A percentile compares a stretch with the other conserved stretches of the same genome.
phyloP scores from a whole-genome alignment of 2,888 invertebrate genomes.

The Tetanocera ferruginea region DNA sequence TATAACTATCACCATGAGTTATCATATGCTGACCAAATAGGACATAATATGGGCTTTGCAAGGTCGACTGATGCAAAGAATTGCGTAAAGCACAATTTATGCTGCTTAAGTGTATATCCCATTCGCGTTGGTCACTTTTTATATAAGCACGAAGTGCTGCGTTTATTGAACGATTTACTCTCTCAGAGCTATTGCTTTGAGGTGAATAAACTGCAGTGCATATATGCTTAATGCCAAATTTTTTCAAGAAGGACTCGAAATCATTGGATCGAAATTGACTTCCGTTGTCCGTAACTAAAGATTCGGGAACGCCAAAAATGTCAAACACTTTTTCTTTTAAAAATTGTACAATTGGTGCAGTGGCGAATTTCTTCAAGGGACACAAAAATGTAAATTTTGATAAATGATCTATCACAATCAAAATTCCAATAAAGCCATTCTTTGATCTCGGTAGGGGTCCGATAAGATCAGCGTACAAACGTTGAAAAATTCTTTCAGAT shows the following conservation, averaged over 20 bases:
- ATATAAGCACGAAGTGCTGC: conserved; percentile 11
- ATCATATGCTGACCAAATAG: conserved; percentile 28
- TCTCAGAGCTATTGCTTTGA: background rate
- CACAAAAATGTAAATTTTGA: conserved; percentile 21
- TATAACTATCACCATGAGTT: no score
- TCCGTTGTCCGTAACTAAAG: background rate
- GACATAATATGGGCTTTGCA: background rate
- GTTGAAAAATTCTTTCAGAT: background rate
- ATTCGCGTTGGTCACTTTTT: background rate
- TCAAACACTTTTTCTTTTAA: background rate
- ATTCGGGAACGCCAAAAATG: conserved; percentile 21
- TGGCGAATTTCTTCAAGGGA: conserved; percentile 21
- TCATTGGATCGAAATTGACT: background rate
- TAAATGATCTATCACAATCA: background rate
- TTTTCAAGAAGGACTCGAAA: background rate
- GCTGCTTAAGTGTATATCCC: conserved; percentile 9
- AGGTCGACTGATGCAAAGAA: conserved; percentile 15
- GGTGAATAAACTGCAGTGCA: conserved; percentile 2
- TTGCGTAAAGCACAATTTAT: conserved; percentile 17
- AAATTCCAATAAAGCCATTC: background rate
- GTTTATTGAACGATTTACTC: conserved; percentile 18
- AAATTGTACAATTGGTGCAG: no score
- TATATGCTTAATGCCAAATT: background rate
- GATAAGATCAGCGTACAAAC: background rate
- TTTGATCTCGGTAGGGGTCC: background rate